Evolutionary conservation across 2,113 vertebrate species (phyloP).

Genomic region (Tonatia bakeri): DNA sequence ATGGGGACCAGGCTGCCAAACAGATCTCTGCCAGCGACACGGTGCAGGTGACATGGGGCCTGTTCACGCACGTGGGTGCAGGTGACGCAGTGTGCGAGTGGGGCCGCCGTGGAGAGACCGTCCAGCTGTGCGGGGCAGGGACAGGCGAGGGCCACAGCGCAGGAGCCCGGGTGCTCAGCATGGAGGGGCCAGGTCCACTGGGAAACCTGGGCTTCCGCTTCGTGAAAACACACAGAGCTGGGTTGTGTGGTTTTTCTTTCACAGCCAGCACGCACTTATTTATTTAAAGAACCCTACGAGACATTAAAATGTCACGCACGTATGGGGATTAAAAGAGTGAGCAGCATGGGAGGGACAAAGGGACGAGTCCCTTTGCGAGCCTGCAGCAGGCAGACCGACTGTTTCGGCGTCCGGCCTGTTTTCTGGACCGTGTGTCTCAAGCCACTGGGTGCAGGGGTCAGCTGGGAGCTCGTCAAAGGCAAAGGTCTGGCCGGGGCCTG

Average conservation of each 20-base stretch:
- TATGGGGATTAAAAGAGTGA: accelerated
- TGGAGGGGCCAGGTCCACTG: accelerated
- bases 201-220: accelerated
- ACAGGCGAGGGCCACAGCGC: accelerated
- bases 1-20: accelerated
- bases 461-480: background rate
- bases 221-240: background rate
- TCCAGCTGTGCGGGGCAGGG: accelerated
- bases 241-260: background rate
- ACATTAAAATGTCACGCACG: background rate
- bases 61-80: accelerated
- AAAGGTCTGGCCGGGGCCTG: background rate
- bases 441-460: accelerated
- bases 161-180: accelerated
- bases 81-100: accelerated
- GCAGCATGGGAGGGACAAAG: accelerated
- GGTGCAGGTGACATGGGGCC: accelerated
- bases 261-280: accelerated
- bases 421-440: background rate
- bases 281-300: background rate
- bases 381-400: accelerated
- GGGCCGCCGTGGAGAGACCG: accelerated
- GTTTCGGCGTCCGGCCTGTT: accelerated
- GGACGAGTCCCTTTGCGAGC: background rate
- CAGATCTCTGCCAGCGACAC: accelerated